These are phyloP conservation scores for Brachyistius frenatus DNA, from an alignment of 2,113 vertebrate species.

Conservation along the genomic window DNA sequence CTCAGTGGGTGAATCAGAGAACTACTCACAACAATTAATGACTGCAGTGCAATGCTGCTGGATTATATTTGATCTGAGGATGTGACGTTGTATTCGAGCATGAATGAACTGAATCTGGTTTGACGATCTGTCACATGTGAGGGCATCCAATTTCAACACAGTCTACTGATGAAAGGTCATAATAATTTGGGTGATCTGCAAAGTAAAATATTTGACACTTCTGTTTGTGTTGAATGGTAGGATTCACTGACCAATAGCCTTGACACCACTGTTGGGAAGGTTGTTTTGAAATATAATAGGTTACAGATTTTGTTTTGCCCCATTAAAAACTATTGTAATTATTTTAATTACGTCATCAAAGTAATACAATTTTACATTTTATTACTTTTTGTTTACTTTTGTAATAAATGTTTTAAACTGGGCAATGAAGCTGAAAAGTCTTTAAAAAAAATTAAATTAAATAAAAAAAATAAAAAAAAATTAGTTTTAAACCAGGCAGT, in stretches of 20 bases:
- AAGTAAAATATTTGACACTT: background rate
- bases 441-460: no score
- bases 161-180: background rate
- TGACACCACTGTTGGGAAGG: background rate
- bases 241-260: no score
- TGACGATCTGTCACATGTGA: conserved; percentile 27
- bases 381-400: no score
- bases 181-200: conserved; percentile 1
- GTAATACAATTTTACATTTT: no score
- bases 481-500: no score
- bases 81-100: conserved; percentile 36
- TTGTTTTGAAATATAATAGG: no score
- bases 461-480: no score
- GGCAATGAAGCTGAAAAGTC: no score
- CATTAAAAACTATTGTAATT: no score
- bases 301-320: no score
- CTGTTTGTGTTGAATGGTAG: background rate
- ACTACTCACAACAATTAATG: conserved; percentile 22
- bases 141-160: conserved; percentile 6
- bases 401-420: no score
- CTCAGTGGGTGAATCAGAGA: conserved; percentile 14
- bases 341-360: no score
- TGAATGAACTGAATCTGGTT: conserved; percentile 37
- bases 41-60: conserved; percentile 2
- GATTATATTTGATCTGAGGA: conserved; percentile 56